Conservation (phyloP, 2,888 invertebrate species). For the Limnephilus marmoratus region DNA sequence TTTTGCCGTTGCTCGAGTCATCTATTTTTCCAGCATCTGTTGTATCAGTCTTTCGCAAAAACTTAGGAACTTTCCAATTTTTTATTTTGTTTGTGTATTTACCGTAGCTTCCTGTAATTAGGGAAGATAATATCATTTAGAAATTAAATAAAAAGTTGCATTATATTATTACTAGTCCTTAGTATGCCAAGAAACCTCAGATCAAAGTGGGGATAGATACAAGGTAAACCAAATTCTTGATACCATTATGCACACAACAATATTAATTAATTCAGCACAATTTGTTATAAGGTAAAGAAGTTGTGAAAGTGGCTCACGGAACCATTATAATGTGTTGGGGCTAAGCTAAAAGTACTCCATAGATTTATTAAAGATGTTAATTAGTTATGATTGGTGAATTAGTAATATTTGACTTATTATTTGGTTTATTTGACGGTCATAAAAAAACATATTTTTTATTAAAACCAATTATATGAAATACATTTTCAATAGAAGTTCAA, state of each 20-base stretch:
- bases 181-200: not conserved
- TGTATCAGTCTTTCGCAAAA: conserved; percentile 80
- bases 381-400: too few relatives aligned
- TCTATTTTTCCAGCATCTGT: conserved; percentile 70
- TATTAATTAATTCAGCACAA: too few relatives aligned
- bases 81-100: conserved; percentile 78
- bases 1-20: conserved; percentile 71
- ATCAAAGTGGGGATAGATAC: not conserved
- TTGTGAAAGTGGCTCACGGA: not conserved
- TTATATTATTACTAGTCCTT: not conserved
- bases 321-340: not conserved
- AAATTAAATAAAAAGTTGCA: not conserved
- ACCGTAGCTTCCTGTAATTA: conserved; percentile 77
- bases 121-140: not conserved
- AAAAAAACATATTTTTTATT: too few relatives aligned
- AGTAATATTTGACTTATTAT: too few relatives aligned
- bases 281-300: too few relatives aligned
- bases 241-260: not conserved
- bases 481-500: too few relatives aligned
- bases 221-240: not conserved
- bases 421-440: too few relatives aligned
- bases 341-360: not conserved
- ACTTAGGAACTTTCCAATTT: conserved; percentile 84
- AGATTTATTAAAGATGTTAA: too few relatives aligned
- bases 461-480: too few relatives aligned